A percentile compares a stretch with the other conserved stretches of the same genome.
These are phyloP conservation scores for Listronotus bonariensis DNA, from an alignment of 1,140 invertebrate genomes.

Conservation along the genomic window DNA sequence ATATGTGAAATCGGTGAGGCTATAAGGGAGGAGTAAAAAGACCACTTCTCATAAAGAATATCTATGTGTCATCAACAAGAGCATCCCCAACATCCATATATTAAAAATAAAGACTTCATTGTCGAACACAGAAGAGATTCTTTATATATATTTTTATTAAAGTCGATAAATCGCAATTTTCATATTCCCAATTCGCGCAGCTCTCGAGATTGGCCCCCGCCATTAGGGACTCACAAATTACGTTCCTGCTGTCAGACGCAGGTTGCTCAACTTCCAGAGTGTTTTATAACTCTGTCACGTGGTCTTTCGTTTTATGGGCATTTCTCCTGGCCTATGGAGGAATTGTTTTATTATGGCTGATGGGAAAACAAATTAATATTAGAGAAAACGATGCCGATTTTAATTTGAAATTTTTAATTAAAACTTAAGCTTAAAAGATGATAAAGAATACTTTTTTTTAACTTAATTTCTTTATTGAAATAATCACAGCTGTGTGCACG, in stretches of 20 bases:
- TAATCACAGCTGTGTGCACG: too few species aligned
- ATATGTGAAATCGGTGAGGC: too few species aligned
- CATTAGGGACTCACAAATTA: conserved; percentile 47
- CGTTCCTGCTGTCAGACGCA: conserved; percentile 42
- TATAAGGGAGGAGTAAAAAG: too few species aligned
- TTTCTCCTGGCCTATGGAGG: conserved; percentile 28
- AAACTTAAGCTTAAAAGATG: too few species aligned
- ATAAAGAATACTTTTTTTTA: too few species aligned
- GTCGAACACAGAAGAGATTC: conserved; percentile 16
- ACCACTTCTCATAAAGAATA: neutral
- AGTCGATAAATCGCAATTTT: conserved; percentile 45
- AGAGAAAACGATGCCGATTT: conserved; percentile 16
- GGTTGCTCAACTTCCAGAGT: conserved; percentile 42
- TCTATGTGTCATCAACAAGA: conserved; percentile 25
- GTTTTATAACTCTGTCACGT: conserved; percentile 43
- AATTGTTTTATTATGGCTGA: conserved; percentile 35
- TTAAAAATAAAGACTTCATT: conserved; percentile 18
- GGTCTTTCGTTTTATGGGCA: conserved; percentile 31
- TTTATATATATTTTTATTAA: conserved; percentile 40
- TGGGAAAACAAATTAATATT: conserved; percentile 28
- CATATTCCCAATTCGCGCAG: conserved; percentile 45
- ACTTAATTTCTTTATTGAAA: too few species aligned
- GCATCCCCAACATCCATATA: conserved; percentile 15
- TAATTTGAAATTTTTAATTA: neutral
- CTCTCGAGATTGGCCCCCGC: conserved; percentile 39